These are phyloP conservation scores for Octodonta nipae DNA, from an alignment of 2,888 invertebrate genomes.

Conservation along the genomic window DNA sequence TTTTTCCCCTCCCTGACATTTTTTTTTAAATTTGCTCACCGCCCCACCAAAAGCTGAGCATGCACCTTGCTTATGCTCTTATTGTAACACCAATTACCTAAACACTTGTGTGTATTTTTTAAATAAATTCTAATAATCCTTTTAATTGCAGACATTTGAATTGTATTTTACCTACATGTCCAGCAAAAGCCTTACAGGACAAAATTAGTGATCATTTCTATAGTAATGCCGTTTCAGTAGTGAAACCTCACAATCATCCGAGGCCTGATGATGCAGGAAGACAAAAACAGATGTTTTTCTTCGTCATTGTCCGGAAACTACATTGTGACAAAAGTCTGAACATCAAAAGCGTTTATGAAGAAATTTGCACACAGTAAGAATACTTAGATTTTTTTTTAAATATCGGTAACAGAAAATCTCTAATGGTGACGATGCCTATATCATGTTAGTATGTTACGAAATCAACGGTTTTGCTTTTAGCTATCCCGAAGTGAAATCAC, in stretches of 20 bases:
- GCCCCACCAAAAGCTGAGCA: too few relatives aligned
- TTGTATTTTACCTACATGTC: constrained; percentile 24
- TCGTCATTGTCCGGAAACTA: constrained; percentile 28
- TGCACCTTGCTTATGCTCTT: too few relatives aligned
- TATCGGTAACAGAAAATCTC: not conserved
- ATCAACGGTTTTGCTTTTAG: constrained; percentile 9
- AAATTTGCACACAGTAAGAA: constrained; percentile 26
- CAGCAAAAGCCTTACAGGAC: constrained; percentile 19
- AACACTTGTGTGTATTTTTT: too few relatives aligned
- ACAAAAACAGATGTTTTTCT: constrained; percentile 28
- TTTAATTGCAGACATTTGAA: constrained; percentile 20
- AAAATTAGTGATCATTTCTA: constrained; percentile 12
- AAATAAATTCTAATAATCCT: too few relatives aligned
- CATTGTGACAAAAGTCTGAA: constrained; percentile 27
- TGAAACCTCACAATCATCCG: constrained; percentile 25
- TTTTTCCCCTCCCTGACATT: too few relatives aligned
- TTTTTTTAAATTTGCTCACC: too few relatives aligned
- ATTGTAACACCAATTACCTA: too few relatives aligned
- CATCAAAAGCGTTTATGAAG: constrained; percentile 27
- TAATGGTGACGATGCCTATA: constrained; percentile 1
- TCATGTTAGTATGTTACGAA: not conserved
- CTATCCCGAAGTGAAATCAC: constrained; percentile 22
- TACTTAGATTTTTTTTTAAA: not conserved
- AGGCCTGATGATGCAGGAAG: constrained; percentile 16
- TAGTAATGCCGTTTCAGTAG: constrained; percentile 17